Evolutionary conservation across 2,797 vertebrate species (phyloP).

Genomic region (Scomberomorus guttatus): DNA sequence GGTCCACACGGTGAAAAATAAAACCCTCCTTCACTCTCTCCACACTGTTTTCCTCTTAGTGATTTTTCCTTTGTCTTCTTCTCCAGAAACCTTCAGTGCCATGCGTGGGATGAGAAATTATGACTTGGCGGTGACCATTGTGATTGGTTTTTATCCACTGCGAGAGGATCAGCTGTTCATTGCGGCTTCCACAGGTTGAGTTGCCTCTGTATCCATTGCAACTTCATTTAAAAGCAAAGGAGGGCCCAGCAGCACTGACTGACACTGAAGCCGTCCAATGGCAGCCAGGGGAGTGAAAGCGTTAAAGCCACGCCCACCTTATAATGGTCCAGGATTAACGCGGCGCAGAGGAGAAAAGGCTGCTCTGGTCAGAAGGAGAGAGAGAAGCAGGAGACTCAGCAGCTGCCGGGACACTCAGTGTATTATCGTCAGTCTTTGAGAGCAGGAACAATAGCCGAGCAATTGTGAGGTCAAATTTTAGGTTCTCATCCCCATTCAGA

Average conservation of each 20-base stretch:
- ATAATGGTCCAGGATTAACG: not conserved
- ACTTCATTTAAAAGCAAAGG: conserved; percentile 81
- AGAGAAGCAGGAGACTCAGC: conserved; percentile 35
- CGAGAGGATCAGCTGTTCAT: conserved; percentile 72
- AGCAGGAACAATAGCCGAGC: conserved; percentile 55
- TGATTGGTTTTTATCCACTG: conserved; percentile 72
- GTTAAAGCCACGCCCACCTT: conserved; percentile 55
- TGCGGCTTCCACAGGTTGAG: conserved; percentile 78
- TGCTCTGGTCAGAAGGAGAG: conserved; percentile 26
- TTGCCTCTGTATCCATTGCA: conserved; percentile 68
- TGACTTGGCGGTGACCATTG: conserved; percentile 64
- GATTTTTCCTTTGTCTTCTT: conserved; percentile 53
- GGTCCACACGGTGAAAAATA: conserved; percentile 44
- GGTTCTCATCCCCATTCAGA: conserved; percentile 63
- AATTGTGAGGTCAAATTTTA: conserved; percentile 62
- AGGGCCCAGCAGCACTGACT: conserved; percentile 59
- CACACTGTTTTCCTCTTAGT: conserved; percentile 43
- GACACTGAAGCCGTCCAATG: conserved; percentile 76
- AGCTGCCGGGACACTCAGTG: conserved; percentile 57
- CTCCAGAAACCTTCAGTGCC: conserved; percentile 61
- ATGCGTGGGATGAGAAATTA: conserved; percentile 51
- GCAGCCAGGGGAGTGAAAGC: conserved; percentile 9
- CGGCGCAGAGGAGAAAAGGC: conserved; percentile 1
- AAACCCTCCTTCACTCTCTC: conserved; percentile 38
- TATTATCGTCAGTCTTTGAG: conserved; percentile 56